Conservation (phyloP, 2,113 vertebrate genomes). For the Phaethornis superciliosus region DNA sequence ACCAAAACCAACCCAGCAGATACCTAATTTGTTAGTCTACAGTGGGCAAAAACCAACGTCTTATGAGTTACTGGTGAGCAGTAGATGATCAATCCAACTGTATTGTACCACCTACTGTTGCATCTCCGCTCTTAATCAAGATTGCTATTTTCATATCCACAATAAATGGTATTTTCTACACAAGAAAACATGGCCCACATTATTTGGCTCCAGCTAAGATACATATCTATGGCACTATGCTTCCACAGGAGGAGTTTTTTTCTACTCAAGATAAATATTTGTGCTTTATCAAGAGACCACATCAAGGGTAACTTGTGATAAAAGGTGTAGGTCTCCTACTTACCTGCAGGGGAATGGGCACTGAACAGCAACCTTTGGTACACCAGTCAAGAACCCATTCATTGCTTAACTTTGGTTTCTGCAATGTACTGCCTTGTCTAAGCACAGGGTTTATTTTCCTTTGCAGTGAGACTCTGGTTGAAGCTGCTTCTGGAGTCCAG, state of each 20-base stretch:
- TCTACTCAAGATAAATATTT: neutral
- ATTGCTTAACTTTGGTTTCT: neutral
- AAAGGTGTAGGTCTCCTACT: rapidly evolving
- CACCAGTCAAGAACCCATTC: neutral
- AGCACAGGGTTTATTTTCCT: neutral
- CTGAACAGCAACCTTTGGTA: neutral
- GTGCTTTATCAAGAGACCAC: neutral
- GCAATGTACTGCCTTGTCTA: neutral
- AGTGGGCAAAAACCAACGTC: neutral
- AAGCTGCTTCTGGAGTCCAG: neutral
- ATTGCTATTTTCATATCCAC: constrained; percentile 74
- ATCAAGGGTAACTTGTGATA: neutral
- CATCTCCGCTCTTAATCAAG: constrained; percentile 60
- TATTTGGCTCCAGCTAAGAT: neutral
- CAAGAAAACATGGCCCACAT: neutral
- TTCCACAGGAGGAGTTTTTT: neutral
- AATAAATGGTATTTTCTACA: constrained; percentile 72
- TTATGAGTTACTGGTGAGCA: constrained; percentile 47
- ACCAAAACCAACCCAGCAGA: constrained; percentile 22
- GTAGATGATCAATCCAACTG: constrained; percentile 25
- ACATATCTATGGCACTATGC: neutral
- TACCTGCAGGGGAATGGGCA: neutral
- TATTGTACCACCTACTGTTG: constrained; percentile 3
- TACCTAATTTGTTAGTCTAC: neutral
- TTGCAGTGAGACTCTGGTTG: neutral